phyloP scores from a whole-genome alignment of 2,113 vertebrate species.

The Mormoops blainvillei region DNA sequence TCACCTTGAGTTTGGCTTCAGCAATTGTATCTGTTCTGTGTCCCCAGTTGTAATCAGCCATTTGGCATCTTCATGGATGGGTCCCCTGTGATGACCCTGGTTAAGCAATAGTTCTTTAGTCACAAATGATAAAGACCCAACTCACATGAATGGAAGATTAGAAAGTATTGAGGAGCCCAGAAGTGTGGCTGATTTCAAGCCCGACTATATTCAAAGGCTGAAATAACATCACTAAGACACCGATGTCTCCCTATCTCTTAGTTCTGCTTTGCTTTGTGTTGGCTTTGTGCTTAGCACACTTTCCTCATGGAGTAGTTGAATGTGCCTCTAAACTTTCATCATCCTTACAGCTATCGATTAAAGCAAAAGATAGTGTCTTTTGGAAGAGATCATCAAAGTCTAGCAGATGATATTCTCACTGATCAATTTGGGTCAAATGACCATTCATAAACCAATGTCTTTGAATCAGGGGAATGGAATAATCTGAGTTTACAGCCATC shows the following conservation, averaged over 20 bases:
- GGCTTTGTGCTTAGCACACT: background rate
- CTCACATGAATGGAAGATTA: constrained; percentile 33
- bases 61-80: constrained; percentile 35
- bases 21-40: constrained; percentile 40
- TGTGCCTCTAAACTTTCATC: background rate
- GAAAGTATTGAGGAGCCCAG: background rate
- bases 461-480: background rate
- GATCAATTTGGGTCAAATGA: background rate
- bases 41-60: background rate
- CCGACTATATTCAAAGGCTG: background rate
- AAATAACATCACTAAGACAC: background rate
- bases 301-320: background rate
- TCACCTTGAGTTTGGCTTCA: constrained; percentile 56
- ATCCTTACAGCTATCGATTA: background rate
- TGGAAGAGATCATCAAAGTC: background rate
- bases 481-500: background rate
- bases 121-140: constrained; percentile 49
- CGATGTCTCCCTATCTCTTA: background rate
- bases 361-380: background rate
- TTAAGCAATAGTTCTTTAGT: constrained; percentile 21
- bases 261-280: background rate
- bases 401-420: background rate
- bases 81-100: background rate
- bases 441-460: background rate
- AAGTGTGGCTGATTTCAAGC: constrained; percentile 5